Percentiles rank a stretch among this genome's conserved stretches.
These are phyloP conservation scores for Brenthis ino DNA, from an alignment of 2,888 invertebrate species.

Conservation along the genomic window DNA sequence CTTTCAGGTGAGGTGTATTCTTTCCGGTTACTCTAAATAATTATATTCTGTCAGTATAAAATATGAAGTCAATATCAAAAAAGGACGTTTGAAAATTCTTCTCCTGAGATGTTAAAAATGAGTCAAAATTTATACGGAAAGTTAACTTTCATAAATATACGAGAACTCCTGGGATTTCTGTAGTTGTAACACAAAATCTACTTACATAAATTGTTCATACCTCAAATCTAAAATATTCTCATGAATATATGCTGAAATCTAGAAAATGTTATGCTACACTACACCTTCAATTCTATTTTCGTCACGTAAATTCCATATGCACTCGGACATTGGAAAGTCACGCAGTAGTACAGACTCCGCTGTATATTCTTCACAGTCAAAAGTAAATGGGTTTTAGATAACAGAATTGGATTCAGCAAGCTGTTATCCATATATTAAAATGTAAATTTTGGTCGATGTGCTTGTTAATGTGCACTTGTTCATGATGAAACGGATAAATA, in stretches of 20 bases:
- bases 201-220: background rate
- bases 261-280: conserved; percentile 9
- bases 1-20: no score
- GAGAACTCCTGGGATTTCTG: background rate
- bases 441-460: no score
- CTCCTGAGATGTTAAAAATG: no score
- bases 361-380: conserved; percentile 3
- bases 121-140: no score
- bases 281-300: conserved; percentile 9
- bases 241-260: conserved; percentile 8
- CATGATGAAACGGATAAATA: no score
- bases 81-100: no score
- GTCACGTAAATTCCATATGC: conserved; percentile 15
- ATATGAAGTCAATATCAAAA: no score
- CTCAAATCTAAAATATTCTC: background rate
- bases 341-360: background rate
- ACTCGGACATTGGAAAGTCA: conserved; percentile 15
- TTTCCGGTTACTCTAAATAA: no score
- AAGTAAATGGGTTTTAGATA: background rate
- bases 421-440: no score
- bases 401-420: background rate
- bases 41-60: no score
- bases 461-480: no score
- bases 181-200: background rate
- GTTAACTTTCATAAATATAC: background rate